Conservation (phyloP, 2,113 vertebrate genomes). For the Lepisosteus oculatus region DNA sequence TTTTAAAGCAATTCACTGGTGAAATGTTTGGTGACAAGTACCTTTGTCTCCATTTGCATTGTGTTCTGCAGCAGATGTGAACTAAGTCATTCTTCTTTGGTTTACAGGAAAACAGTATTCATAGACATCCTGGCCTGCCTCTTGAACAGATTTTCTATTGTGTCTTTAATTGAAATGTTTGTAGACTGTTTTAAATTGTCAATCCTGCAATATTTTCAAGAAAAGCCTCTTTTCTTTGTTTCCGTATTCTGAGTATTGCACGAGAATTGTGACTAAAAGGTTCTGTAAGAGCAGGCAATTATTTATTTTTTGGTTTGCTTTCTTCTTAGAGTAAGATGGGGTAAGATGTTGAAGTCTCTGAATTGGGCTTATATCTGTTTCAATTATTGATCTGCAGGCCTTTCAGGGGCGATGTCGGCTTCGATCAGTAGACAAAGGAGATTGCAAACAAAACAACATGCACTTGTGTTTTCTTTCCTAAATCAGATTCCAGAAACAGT, state of each 20-base stretch:
- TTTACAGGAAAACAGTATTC: constrained; percentile 9
- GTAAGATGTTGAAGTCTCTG: too few relatives aligned
- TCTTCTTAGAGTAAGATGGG: too few relatives aligned
- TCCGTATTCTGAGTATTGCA: not conserved
- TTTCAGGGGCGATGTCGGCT: too few relatives aligned
- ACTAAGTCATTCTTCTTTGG: constrained; percentile 14
- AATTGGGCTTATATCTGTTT: too few relatives aligned
- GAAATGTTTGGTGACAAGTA: constrained; percentile 15
- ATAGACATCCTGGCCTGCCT: constrained; percentile 4
- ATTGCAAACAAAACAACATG: not conserved
- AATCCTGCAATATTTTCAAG: not conserved
- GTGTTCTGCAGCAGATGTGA: constrained; percentile 8
- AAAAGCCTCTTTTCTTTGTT: not conserved
- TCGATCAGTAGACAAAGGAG: too few relatives aligned
- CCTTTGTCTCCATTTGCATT: constrained; percentile 16
- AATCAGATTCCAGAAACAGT: not conserved
- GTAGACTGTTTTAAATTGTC: constrained; percentile 5
- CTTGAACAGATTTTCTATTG: constrained; percentile 26
- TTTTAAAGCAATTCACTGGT: not conserved
- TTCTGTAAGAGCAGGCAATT: not conserved
- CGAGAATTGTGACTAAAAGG: not conserved
- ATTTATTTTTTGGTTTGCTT: not conserved
- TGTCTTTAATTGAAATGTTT: constrained; percentile 27
- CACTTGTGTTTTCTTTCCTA: not conserved
- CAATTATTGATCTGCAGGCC: too few relatives aligned